phyloP scores from a whole-genome alignment of 2,797 vertebrate species.

The Myoxocephalus aenaeus region DNA sequence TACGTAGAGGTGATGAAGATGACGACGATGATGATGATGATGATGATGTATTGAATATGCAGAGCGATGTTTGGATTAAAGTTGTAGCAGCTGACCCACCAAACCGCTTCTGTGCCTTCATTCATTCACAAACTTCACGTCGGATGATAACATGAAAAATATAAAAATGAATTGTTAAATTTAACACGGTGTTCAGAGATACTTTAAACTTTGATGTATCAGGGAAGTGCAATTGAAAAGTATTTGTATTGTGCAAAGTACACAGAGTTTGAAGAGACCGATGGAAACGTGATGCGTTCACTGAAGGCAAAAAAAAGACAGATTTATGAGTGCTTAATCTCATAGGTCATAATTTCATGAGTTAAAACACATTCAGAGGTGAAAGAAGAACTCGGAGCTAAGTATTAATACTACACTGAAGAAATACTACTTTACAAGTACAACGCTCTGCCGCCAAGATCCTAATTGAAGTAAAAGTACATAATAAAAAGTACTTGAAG shows the following conservation, averaged over 20 bases:
- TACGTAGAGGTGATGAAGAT: conserved; percentile 61
- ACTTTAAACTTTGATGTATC: not conserved
- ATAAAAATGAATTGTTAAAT: no score
- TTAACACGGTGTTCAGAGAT: not conserved
- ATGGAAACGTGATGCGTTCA: not conserved
- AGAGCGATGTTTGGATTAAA: conserved; percentile 82
- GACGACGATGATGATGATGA: conserved; percentile 47
- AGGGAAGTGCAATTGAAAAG: not conserved
- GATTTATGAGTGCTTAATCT: no score
- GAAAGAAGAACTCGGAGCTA: not conserved
- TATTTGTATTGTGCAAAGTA: not conserved
- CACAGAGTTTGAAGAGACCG: not conserved
- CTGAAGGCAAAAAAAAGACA: not conserved
- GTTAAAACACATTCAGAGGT: not conserved
- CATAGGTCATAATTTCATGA: not conserved
- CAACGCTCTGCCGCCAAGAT: not conserved
- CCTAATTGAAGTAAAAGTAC: not conserved
- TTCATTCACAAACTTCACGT: not conserved
- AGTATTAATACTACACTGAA: not conserved
- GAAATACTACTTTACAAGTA: not conserved
- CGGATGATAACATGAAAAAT: no score
- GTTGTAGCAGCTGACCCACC: conserved; percentile 84
- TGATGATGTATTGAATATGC: conserved; percentile 68
- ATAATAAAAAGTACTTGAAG: not conserved
- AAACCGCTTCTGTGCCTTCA: conserved; percentile 48